phyloP scores from a whole-genome alignment of 2,113 vertebrate species.

The Blennius ocellaris region DNA sequence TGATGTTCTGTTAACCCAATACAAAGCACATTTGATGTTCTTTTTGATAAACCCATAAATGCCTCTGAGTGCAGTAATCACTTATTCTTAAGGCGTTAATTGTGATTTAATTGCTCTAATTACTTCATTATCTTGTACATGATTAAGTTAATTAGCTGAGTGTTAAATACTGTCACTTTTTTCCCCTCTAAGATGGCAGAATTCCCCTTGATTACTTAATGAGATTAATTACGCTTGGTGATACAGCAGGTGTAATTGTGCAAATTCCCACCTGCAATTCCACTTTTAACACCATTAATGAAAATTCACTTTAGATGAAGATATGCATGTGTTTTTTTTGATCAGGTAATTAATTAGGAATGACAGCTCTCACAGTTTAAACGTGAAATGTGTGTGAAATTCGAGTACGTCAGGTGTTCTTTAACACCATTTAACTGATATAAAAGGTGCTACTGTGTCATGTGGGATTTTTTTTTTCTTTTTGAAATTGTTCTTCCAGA shows the following conservation, averaged over 20 bases:
- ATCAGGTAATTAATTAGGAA: conserved; percentile 75
- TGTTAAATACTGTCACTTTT: conserved; percentile 80
- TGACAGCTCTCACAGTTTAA: conserved; percentile 54
- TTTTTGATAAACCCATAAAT: conserved; percentile 23
- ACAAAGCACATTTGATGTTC: conserved; percentile 21
- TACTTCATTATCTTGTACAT: conserved; percentile 73
- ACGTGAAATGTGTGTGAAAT: conserved; percentile 61
- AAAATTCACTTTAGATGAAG: conserved; percentile 67
- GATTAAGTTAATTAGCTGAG: conserved; percentile 81
- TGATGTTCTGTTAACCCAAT: conserved; percentile 27
- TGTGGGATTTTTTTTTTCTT: conserved; percentile 14
- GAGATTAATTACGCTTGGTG: conserved; percentile 80
- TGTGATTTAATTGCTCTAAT: conserved; percentile 83
- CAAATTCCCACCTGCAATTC: conserved; percentile 85
- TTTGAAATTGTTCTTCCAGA: conserved; percentile 19
- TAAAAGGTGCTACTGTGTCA: conserved; percentile 19
- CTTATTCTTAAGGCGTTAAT: conserved; percentile 75
- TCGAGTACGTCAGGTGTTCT: conserved; percentile 17
- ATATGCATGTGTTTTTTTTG: conserved; percentile 62
- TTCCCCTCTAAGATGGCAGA: conserved; percentile 61
- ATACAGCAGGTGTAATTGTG: conserved; percentile 82
- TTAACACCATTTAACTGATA: conserved; percentile 15
- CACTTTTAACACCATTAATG: conserved; percentile 75
- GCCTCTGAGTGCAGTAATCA: conserved; percentile 62
- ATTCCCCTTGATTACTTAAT: conserved; percentile 82